phyloP scores from a whole-genome alignment of 1,140 invertebrate genomes.

The Orius laevigatus region DNA sequence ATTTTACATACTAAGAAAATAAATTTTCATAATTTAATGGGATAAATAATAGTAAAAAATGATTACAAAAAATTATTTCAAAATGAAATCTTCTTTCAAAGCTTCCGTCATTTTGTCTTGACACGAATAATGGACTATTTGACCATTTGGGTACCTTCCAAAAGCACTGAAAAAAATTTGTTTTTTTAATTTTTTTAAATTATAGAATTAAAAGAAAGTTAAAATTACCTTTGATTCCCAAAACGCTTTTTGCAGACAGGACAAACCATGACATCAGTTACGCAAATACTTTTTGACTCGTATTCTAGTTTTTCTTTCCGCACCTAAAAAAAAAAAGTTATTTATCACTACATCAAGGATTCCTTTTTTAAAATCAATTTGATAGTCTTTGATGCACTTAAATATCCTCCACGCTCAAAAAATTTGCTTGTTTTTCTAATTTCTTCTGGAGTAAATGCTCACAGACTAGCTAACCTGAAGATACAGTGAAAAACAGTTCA shows the following conservation, averaged over 20 bases:
- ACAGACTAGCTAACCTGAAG: too few species aligned
- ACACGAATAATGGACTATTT: slow-evolving; percentile 84
- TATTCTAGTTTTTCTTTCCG: slow-evolving; percentile 61
- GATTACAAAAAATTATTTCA: background rate
- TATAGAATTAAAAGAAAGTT: too few species aligned
- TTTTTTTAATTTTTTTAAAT: too few species aligned
- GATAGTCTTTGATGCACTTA: too few species aligned
- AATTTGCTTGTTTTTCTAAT: too few species aligned
- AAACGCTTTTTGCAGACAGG: slow-evolving; percentile 83
- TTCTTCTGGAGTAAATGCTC: too few species aligned
- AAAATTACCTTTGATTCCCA: slow-evolving; percentile 59
- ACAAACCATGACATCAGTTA: slow-evolving; percentile 77
- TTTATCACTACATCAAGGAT: too few species aligned
- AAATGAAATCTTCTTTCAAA: too few species aligned
- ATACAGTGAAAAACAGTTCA: slow-evolving; percentile 8
- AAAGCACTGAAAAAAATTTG: slow-evolving; percentile 55
- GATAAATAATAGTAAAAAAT: slow-evolving; percentile 4
- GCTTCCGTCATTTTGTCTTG: slow-evolving; percentile 15
- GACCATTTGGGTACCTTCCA: slow-evolving; percentile 77
- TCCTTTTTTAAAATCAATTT: too few species aligned
- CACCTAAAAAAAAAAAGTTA: slow-evolving; percentile 36
- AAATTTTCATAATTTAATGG: too few species aligned
- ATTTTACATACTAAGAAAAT: too few species aligned
- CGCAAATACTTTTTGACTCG: slow-evolving; percentile 61
- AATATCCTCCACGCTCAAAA: too few species aligned